These are phyloP conservation scores for Epinephelus moara DNA, from an alignment of 2,113 vertebrate species.

Conservation along the genomic window DNA sequence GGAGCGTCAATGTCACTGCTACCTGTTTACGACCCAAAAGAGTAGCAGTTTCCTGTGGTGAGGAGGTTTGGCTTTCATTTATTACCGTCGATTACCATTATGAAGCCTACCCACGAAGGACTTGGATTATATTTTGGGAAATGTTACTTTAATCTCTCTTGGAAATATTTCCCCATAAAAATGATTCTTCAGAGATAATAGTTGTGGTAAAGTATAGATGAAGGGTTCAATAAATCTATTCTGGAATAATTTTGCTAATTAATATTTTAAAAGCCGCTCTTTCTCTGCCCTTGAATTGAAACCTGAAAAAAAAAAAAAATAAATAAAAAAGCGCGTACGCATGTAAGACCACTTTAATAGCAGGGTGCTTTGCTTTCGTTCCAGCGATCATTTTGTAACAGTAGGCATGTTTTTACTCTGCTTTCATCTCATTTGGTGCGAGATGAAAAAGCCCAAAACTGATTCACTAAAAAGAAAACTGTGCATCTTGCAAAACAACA, in stretches of 20 bases:
- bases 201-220: constrained; percentile 1
- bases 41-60: constrained; percentile 52
- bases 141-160: constrained; percentile 33
- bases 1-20: constrained; percentile 74
- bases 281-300: not conserved
- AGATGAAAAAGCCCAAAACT: constrained; percentile 13
- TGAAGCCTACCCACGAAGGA: constrained; percentile 39
- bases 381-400: constrained; percentile 13
- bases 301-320: not conserved
- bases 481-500: constrained; percentile 16
- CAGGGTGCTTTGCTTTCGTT: not conserved
- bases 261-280: not conserved
- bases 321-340: not conserved
- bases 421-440: constrained; percentile 14
- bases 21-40: constrained; percentile 74
- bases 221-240: constrained; percentile 2
- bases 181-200: constrained; percentile 34
- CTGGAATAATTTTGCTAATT: not conserved
- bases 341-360: not conserved
- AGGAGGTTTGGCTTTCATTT: constrained; percentile 66
- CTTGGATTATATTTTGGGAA: constrained; percentile 44
- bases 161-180: constrained; percentile 41
- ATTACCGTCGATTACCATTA: constrained; percentile 62
- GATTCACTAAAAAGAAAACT: not conserved
- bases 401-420: constrained; percentile 10